Conservation (phyloP, 2,888 invertebrate species). For the Drosophila mercatorum region DNA sequence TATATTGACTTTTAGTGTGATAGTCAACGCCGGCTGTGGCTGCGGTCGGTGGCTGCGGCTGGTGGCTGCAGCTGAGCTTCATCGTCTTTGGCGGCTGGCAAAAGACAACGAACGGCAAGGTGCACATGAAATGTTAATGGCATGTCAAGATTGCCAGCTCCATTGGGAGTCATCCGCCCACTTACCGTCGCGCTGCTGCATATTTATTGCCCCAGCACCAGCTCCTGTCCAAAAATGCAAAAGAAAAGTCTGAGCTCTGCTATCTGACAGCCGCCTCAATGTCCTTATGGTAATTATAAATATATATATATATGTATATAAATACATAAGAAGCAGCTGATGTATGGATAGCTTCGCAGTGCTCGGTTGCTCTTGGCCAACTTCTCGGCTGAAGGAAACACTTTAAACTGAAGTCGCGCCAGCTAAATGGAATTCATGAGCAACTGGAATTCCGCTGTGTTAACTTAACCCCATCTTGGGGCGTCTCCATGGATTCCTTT, state of each 20-base stretch:
- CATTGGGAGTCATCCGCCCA: conserved; percentile 22
- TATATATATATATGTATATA: conserved; percentile 1
- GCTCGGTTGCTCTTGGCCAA: background rate
- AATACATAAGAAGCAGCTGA: background rate
- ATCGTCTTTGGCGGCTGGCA: conserved; percentile 28
- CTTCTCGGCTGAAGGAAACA: background rate
- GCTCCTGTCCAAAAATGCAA: conserved; percentile 48
- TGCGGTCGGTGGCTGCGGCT: background rate
- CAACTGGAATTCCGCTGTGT: conserved; percentile 31
- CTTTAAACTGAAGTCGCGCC: conserved; percentile 23
- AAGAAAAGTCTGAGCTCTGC: conserved; percentile 11
- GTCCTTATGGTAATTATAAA: conserved; percentile 20
- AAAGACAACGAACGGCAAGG: conserved; percentile 69
- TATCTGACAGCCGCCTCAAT: conserved; percentile 10
- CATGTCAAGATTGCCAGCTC: conserved; percentile 73
- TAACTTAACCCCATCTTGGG: conserved; percentile 13
- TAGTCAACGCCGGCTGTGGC: conserved; percentile 57
- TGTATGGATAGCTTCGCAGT: background rate
- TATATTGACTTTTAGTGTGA: conserved; percentile 80
- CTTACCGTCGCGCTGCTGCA: conserved; percentile 36
- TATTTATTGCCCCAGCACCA: conserved; percentile 57
- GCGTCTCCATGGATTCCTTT: conserved; percentile 58
- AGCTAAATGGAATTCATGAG: conserved; percentile 39
- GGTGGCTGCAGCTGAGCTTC: conserved; percentile 3
- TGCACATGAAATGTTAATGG: conserved; percentile 80